Evolutionary conservation across 2,888 invertebrate species (phyloP), one percentile per base, ranked within the genome.

Genomic region (Biston stratarius): DNA sequence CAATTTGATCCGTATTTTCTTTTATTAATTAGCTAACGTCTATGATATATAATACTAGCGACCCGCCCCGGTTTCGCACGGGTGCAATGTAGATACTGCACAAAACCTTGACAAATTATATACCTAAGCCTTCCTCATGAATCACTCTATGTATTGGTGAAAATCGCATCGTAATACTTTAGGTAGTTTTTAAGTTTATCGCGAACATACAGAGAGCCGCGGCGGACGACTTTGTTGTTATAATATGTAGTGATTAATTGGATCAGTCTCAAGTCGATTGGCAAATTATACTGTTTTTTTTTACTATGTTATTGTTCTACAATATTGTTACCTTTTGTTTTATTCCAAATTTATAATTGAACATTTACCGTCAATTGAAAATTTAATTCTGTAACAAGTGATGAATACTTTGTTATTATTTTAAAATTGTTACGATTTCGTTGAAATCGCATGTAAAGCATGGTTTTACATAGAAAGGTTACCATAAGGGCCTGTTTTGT

Each of bases 381-480:
- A 0, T 1, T 33, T 44, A n/a, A 44, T 44, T 53, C 42, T 42
- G 42, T 55, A 44, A 42, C 12, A 44, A 15, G 36, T 53, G 42
- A 55, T 42, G 33, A 24, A 12, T 55, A 53, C 11, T 24, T 40
- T 40, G 56, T 65, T 55, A 42, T 59, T 56, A 48, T 48, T 33
- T 33, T 11, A 11, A 48, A 48, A 10, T 33, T 48, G 24, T 36
- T 42, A 33, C 33, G 24, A 51, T 42, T 44, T 36, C 33, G 24
- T 48, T 33, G n/a, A 14, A 59, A 44, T 38, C 64, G 69, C 69
- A 69, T 69, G 64, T 44, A 38, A 38, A 59, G 69, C 69, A 69
- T 69, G 69, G 47, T 69, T 60, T 69, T 64, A 59, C 36, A 11
- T 51, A 24, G 10, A 55, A 10, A 53, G 1, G 0, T 15, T 24